Evolutionary conservation across 2,797 vertebrate species (phyloP), one percentile per base, ranked within the genome.

Genomic region (Cyclura pinguis): DNA sequence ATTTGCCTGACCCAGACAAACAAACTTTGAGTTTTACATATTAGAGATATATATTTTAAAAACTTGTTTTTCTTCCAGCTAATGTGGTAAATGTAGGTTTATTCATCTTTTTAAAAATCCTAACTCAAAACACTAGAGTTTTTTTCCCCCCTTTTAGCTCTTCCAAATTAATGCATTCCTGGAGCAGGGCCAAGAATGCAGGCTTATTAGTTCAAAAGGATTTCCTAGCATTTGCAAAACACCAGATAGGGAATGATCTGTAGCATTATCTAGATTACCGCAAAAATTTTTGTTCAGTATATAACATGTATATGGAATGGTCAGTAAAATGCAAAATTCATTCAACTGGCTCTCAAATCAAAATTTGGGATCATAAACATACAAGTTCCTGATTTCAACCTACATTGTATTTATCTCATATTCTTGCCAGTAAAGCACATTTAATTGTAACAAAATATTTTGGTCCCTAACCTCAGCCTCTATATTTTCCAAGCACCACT

Each of bases 191-290:
- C 42, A 78, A 82, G 42, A 55, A 1, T 47, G 4, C 29, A 80
- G 20, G 82, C 57, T 27, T 69, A 74, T 8, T 89, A 22, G 38
- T 80, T 47, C 82, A 67, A 91, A 78, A 92, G 0, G 81, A 32
- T 80, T 80, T 87, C 47, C 22, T 81, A 29, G 67, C 22, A 85
- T 87, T 94, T 93, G 86, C 83, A 88, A 93, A 72, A 55, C 42
- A 90, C 32, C 62, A 27, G 91, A 95, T 93, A 74, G 38, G 88
- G 62, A 29, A 90, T 83, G 77, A 57, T 82, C 86, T 92, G 62
- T 2, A 78, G n/a, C 76, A 89, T 78, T 89, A 91, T 88, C 86
- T 92, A 90, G 47, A 88, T 52, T 29, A 24, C 50, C 72, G 38
- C 32, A 81, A 12, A 88, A 81, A 20, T n/a, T 47, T 50, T 72